Evolutionary conservation across 2,888 invertebrate species (phyloP), one percentile per base, ranked within the genome.

Genomic region (Lasioglossum lativentre): DNA sequence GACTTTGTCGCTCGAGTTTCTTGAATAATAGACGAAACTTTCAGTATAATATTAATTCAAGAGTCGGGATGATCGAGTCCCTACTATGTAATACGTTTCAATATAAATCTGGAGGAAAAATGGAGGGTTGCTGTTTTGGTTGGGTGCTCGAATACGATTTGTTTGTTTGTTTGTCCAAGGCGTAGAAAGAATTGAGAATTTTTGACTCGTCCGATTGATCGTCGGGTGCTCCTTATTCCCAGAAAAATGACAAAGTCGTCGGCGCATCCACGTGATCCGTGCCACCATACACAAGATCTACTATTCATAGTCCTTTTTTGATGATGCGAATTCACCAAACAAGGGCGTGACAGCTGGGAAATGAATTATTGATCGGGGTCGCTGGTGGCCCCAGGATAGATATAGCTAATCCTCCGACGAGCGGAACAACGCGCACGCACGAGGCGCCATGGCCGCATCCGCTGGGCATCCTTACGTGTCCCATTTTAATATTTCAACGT

Each of bases 321-420:
- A 66, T 70, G 38, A 72, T 38, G 75, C 52, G 77, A 82, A 75
- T 77, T 47, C 47, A 70, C 66, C 80, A 78, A 87, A 86, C 83
- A 85, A 87, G 90, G 88, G 90, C 90, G 89, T 89, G 91, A 89
- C 89, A 91, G 88, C 88, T 88, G 90, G 90, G 89, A 90, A 90
- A 92, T 92, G 92, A 93, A 93, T 93, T 93, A 93, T 93, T 93
- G 93, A 93, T 93, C 93, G 86, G 74, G 82, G 88, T 83, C 82
- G 80, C 86, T 59, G 73, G 82, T 83, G 86, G 86, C 83, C 86
- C 87, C 85, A 86, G 82, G 74, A 76, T 47, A 34, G 42, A 88
- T 91, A 86, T 88, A 91, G 85, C 84, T 88, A 87, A 91, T 88
- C 80, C 86, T 75, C 56, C 68, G 80, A 73, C 86, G 68, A 83